Base-by-base conservation (phyloP, 2,797 vertebrate species). In the Salarias fasciatus region DNA sequence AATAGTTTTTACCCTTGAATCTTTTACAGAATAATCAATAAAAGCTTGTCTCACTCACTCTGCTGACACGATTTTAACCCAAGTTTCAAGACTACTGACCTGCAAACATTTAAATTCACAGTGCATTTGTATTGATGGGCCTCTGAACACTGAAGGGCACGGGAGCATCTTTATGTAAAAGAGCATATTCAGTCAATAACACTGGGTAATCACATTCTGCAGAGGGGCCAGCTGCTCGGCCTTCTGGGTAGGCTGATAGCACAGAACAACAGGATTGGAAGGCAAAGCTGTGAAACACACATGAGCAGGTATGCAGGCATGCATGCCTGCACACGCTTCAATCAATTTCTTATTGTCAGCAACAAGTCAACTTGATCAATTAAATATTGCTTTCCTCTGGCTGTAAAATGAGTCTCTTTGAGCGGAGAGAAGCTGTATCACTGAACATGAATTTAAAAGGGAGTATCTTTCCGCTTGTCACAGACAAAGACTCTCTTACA, bases 121-220 rank as follows among this genome's bases (percentile, higher is more conserved):
- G 31, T 0, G 0, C 60, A 57, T 52, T 49, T 46, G 11, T 72
- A 69, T 70, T 24, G 65, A 72, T 1, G 18, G 61, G 37, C 42
- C 61, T 56, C 35, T 70, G 62, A 63, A 62, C 29, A 53, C 38
- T 63, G 46, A 62, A 75, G 62, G 76, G 47, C 60, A 69, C 45
- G 6, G 63, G 8, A 30, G 72, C 33, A 50, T 69, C 53, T 73
- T 75, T 48, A 79, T 75, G 70, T 61, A 73, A 70, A 79, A 37
- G 53, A 77, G 45, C 46, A 63, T 58, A 46, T 61, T 76, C 56
- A 75, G 66, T 76, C 77, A 78, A 71, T 84, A 77, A 71, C 14
- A 49, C 38, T 38, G 55, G 63, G 67, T 69, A 78, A 77, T 75
- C 56, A 58, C 51, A 66, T 55, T 57, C 77, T 65, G 69, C 58